phyloP scores from a whole-genome alignment of 2,113 vertebrate species.

The Xenopus laevis region DNA sequence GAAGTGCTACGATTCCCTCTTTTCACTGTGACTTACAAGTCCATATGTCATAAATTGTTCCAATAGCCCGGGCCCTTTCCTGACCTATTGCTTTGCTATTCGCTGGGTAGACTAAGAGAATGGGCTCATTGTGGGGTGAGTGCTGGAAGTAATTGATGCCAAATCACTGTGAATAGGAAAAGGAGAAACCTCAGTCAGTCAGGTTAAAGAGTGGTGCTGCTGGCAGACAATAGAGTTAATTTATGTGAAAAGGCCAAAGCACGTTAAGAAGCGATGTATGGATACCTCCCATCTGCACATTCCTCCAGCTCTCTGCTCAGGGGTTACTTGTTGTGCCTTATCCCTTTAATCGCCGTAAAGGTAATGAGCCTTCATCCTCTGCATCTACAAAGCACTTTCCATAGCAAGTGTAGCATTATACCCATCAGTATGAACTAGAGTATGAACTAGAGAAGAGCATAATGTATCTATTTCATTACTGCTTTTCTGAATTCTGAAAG shows the following conservation, averaged over 20 bases:
- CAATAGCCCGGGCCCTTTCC: slow-evolving; percentile 12
- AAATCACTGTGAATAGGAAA: slow-evolving; percentile 20
- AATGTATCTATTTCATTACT: background rate
- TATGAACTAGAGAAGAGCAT: background rate
- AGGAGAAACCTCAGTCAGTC: slow-evolving; percentile 1
- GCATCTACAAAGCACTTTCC: background rate
- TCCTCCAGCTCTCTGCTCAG: background rate
- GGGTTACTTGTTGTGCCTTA: background rate
- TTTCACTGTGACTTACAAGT: slow-evolving; percentile 11
- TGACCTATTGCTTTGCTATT: slow-evolving; percentile 28
- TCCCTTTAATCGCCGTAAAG: too few species aligned
- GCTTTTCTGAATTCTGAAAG: background rate
- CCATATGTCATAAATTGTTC: slow-evolving; percentile 35
- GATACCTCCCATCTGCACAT: background rate
- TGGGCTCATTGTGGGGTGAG: slow-evolving; percentile 32
- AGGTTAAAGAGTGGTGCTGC: slow-evolving; percentile 23
- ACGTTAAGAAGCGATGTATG: background rate
- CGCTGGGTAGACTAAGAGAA: slow-evolving; percentile 19
- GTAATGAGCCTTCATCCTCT: background rate
- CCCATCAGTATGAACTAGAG: too few species aligned
- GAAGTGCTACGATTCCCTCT: slow-evolving; percentile 21
- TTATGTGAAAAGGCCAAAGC: slow-evolving; percentile 27
- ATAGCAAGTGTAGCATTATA: background rate
- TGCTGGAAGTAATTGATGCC: slow-evolving; percentile 35
- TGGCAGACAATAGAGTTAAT: slow-evolving; percentile 26